phyloP scores from a whole-genome alignment of 2,888 invertebrate species.

The Geophilus truncorum region DNA sequence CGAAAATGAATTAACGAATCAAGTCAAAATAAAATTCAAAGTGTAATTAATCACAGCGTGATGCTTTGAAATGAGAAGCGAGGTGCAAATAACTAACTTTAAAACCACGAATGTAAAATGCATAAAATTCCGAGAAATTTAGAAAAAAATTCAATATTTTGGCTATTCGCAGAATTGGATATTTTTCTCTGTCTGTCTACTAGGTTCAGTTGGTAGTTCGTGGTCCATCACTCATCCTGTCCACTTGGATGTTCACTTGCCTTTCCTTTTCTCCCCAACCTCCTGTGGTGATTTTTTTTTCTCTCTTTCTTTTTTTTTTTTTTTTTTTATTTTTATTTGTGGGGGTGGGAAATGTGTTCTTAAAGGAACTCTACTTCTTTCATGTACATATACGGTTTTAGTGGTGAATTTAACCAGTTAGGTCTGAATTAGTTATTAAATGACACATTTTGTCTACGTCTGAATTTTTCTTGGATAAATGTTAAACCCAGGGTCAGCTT shows the following conservation, averaged over 20 bases:
- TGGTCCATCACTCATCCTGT: conserved; percentile 17
- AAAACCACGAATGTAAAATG: not conserved
- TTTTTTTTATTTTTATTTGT: not conserved
- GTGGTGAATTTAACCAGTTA: too few species aligned
- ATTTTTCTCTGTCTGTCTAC: not conserved
- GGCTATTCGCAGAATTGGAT: not conserved
- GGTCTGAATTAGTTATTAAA: too few species aligned
- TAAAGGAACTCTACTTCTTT: too few species aligned
- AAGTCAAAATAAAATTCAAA: not conserved
- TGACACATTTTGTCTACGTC: too few species aligned
- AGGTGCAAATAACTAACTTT: not conserved
- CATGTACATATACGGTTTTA: too few species aligned
- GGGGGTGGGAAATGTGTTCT: too few species aligned
- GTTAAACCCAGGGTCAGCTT: too few species aligned
- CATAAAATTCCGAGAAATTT: not conserved
- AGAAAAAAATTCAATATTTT: not conserved
- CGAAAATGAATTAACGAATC: not conserved
- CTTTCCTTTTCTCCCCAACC: not conserved
- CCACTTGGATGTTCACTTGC: conserved; percentile 7
- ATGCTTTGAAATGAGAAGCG: not conserved
- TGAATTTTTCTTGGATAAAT: too few species aligned
- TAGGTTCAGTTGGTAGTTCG: not conserved
- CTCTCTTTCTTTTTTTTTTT: not conserved
- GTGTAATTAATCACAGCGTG: not conserved
- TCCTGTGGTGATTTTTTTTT: not conserved